A percentile compares a stretch with the other conserved stretches of the same genome.
Evolutionary conservation across 53 echinoderm and acorn worm genomes (phyloP).

Genomic region (Temnopleurus reevesii): DNA sequence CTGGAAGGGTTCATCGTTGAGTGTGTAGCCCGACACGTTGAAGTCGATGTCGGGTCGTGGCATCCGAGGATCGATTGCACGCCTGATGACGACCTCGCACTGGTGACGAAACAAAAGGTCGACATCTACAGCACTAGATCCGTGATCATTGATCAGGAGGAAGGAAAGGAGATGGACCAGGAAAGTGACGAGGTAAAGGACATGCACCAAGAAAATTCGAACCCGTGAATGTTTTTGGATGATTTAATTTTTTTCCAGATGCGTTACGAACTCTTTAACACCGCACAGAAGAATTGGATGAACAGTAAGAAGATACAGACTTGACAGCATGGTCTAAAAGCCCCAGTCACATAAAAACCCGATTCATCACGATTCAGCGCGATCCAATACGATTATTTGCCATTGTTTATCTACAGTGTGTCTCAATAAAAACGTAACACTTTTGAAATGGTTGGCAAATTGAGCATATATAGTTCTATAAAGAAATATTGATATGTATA

Average conservation of each 20-base stretch:
- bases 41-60: constrained; percentile 53
- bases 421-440: too few species aligned
- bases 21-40: constrained; percentile 45
- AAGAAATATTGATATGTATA: too few species aligned
- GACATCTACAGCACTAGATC: constrained; percentile 39
- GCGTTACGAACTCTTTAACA: background rate
- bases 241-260: background rate
- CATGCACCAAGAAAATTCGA: background rate
- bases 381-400: too few species aligned
- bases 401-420: too few species aligned
- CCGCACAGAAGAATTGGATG: background rate
- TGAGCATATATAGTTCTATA: too few species aligned
- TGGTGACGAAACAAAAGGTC: constrained; percentile 34
- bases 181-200: background rate
- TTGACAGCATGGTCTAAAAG: background rate
- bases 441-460: too few species aligned
- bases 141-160: background rate
- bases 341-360: too few species aligned
- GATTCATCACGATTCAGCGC: too few species aligned
- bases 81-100: background rate
- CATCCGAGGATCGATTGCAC: constrained; percentile 56
- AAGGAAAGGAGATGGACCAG: background rate
- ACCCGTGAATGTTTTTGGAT: background rate
- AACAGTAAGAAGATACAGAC: background rate
- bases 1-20: constrained; percentile 46